phyloP scores from a whole-genome alignment of 92 coral and sea anemone genomes.

The Phenganax stokvisi region DNA sequence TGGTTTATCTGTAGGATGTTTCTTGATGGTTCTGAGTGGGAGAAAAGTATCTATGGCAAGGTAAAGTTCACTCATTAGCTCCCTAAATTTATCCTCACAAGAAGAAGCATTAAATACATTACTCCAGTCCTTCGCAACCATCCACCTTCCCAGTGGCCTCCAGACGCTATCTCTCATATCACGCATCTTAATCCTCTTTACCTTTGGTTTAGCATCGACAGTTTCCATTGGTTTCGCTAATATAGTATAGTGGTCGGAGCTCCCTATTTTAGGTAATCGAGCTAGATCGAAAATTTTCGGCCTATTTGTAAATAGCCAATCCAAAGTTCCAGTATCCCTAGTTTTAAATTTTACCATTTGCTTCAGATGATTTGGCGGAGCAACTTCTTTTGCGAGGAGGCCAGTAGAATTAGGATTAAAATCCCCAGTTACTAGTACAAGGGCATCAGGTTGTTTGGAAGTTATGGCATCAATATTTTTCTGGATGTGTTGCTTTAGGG shows the following conservation, averaged over 20 bases:
- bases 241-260: constrained; percentile 39
- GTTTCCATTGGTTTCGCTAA: constrained; percentile 38
- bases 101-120: constrained; percentile 11
- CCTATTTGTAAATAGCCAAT: constrained; percentile 42
- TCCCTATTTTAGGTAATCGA: too few relatives aligned
- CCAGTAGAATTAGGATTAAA: constrained; percentile 11
- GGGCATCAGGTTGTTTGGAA: too few relatives aligned
- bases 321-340: too few relatives aligned
- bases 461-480: too few relatives aligned
- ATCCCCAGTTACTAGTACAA: too few relatives aligned
- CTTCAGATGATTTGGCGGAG: constrained; percentile 38
- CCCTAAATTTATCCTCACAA: constrained; percentile 18
- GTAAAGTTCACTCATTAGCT: too few relatives aligned
- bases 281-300: constrained; percentile 37
- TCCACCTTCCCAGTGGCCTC: constrained; percentile 27
- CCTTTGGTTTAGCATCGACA: not conserved
- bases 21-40: too few relatives aligned
- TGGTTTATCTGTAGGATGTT: too few relatives aligned
- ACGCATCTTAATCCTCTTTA: constrained; percentile 14
- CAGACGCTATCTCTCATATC: constrained; percentile 26
- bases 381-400: constrained; percentile 28
- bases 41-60: too few relatives aligned
- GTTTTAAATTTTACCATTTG: constrained; percentile 47
- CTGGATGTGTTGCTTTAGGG: too few relatives aligned
- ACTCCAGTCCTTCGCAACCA: constrained; percentile 36